These are phyloP conservation scores for Rallus crepitans DNA, from an alignment of 2,797 vertebrate species.

Conservation along the genomic window DNA sequence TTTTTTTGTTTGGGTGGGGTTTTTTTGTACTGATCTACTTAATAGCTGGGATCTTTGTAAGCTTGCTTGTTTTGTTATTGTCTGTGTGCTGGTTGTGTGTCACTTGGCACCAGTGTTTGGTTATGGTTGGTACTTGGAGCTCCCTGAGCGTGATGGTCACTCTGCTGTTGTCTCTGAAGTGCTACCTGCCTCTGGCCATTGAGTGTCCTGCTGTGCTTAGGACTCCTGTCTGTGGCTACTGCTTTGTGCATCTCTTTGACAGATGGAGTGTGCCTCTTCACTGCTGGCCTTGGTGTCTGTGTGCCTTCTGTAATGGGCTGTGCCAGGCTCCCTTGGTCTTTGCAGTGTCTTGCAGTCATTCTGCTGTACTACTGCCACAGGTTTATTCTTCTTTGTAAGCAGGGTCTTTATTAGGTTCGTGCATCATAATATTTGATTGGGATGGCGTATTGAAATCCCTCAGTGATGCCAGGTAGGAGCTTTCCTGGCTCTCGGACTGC, in stretches of 20 bases:
- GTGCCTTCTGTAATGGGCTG: neutral
- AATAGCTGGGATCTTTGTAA: neutral
- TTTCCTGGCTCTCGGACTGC: neutral
- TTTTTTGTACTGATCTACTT: neutral
- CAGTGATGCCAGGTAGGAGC: neutral
- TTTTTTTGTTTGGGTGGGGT: neutral
- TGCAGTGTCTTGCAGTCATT: neutral
- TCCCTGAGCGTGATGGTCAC: neutral
- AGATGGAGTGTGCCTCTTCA: neutral
- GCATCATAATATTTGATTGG: neutral
- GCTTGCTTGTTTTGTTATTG: neutral
- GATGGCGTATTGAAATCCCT: neutral
- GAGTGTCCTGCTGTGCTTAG: neutral
- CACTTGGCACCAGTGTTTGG: neutral
- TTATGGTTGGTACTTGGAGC: neutral
- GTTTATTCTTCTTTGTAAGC: neutral
- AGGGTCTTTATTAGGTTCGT: neutral
- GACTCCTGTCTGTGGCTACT: neutral
- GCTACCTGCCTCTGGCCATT: neutral
- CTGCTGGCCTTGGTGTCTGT: neutral
- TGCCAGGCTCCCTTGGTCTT: neutral
- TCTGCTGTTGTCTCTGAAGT: neutral
- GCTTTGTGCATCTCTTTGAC: neutral
- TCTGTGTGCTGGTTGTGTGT: neutral
- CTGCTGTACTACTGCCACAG: neutral